A percentile compares a stretch with the other conserved stretches of the same genome.
phyloP scores from a whole-genome alignment of 2,113 vertebrate species.

The Boleophthalmus pectinirostris region DNA sequence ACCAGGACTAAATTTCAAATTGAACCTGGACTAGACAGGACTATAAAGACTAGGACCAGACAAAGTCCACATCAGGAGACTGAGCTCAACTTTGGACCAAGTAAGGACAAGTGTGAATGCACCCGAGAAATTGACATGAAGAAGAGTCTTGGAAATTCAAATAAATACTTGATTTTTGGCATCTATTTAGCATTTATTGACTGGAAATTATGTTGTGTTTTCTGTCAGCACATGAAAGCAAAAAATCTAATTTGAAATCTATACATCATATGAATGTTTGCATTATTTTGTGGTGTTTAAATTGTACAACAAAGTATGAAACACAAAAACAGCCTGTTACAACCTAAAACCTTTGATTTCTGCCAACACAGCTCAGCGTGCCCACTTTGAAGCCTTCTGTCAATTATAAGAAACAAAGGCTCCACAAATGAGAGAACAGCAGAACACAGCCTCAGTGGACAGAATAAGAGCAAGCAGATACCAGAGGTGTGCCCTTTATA shows the following conservation, averaged over 20 bases:
- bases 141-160: too few relatives aligned
- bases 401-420: slow-evolving; percentile 27
- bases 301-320: slow-evolving; percentile 22
- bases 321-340: slow-evolving; percentile 26
- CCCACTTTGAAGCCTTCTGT: slow-evolving; percentile 7
- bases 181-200: background rate
- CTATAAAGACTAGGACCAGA: too few relatives aligned
- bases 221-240: background rate
- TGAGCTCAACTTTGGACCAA: too few relatives aligned
- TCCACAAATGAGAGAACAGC: slow-evolving; percentile 2
- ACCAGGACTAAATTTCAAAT: too few relatives aligned
- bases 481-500: background rate
- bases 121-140: too few relatives aligned
- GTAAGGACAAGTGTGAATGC: too few relatives aligned
- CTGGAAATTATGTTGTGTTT: background rate
- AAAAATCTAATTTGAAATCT: background rate
- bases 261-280: slow-evolving; percentile 8
- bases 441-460: background rate
- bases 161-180: too few relatives aligned
- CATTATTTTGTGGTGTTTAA: slow-evolving; percentile 15
- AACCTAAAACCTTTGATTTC: slow-evolving; percentile 44
- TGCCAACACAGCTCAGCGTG: slow-evolving; percentile 10
- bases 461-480: background rate
- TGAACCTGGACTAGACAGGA: too few relatives aligned
- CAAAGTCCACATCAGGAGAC: too few relatives aligned